Conservation (phyloP, 1,140 invertebrate genomes). For the Zaprionus lachaisei region DNA sequence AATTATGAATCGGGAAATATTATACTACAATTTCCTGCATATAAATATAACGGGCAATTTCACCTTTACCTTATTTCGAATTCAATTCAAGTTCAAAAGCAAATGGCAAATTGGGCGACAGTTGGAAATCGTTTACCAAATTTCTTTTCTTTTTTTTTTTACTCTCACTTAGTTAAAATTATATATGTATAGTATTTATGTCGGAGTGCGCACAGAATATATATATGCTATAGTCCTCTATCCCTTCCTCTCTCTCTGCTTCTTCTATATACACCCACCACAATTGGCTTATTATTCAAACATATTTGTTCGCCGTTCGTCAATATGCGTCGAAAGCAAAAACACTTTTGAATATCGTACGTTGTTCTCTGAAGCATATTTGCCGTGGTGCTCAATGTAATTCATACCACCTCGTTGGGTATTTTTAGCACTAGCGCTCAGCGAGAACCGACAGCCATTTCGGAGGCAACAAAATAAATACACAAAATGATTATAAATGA, state of each 20-base stretch:
- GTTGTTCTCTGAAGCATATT: constrained; percentile 58
- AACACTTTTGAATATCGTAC: constrained; percentile 44
- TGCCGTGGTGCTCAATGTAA: constrained; percentile 67
- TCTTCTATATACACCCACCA: constrained; percentile 43
- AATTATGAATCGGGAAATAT: neutral
- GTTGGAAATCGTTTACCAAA: constrained; percentile 34
- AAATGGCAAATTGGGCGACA: constrained; percentile 42
- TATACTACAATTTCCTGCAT: neutral
- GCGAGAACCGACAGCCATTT: constrained; percentile 18
- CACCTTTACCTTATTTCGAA: constrained; percentile 35
- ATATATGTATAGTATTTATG: constrained; percentile 15
- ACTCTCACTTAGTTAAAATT: constrained; percentile 2
- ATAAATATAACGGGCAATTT: neutral
- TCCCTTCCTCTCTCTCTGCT: constrained; percentile 25
- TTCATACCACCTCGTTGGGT: constrained; percentile 69
- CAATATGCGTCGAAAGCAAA: constrained; percentile 71
- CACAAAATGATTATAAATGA: constrained; percentile 77
- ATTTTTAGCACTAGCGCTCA: constrained; percentile 66
- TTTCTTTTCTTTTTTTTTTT: constrained; percentile 22
- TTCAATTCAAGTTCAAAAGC: constrained; percentile 76
- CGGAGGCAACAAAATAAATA: constrained; percentile 57
- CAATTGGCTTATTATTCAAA: constrained; percentile 68
- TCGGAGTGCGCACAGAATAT: neutral
- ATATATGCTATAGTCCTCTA: constrained; percentile 14
- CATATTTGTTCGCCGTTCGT: constrained; percentile 72